Base-by-base conservation (phyloP, 2,113 vertebrate genomes). In the Solea solea region DNA sequence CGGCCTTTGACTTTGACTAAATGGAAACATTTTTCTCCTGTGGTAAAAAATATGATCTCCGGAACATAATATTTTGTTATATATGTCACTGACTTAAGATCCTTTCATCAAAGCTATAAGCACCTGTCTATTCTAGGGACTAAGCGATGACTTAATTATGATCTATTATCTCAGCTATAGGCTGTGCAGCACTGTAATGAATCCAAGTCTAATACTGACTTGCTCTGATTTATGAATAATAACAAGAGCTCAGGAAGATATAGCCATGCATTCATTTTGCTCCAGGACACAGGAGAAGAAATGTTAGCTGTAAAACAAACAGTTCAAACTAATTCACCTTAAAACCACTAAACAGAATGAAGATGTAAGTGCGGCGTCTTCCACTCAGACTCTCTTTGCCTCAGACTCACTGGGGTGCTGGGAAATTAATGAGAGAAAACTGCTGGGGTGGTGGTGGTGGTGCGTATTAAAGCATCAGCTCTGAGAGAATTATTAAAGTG, bases 391-490 rank as follows among this genome's bases (percentile, higher is more conserved):
- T 10, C 44, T 54, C 67, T 74, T 76, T 62, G 57, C 73, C 73
- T 63, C 72, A 2, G 65, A 76, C 64, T 82, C 79, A 64, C 78
- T 61, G 64, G 77, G 69, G 60, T 81, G 73, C 83, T 87, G 67
- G n/a, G 50, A 85, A 85, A 86, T 85, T 82, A 86, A 90, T 89
- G 87, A 86, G 84, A 86, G 82, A 79, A 86, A 90, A 87, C 84
- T 82, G 80, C 74, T 61, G 61, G 74, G 76, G 69, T 69, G 70
- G 81, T 72, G 70, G 81, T 72, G 69, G 78, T 67, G 75, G 78
- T 65, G 56, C 64, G 76, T 64, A 83, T 69, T 63, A 74, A 85
- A 68, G 84, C 68, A 63, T 88, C 78, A 78, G 63, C 85, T 79
- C 79, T 86, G 76, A 86, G 85, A 89, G 84, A 88, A 89, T 85